These are phyloP conservation scores for Limnephilus marmoratus DNA, from an alignment of 2,888 invertebrate genomes.

Conservation along the genomic window DNA sequence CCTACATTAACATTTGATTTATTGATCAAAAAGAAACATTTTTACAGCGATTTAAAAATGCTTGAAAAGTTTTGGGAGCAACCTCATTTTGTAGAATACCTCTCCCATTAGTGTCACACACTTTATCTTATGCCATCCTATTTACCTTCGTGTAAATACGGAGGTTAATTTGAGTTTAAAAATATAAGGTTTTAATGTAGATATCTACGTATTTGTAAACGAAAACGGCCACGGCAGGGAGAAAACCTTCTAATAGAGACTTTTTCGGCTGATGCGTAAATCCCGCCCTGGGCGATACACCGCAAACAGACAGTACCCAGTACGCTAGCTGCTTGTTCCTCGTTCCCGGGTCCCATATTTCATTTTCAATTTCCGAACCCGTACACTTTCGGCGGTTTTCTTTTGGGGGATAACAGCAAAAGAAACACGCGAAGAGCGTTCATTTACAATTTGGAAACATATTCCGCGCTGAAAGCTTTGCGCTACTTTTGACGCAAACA, in stretches of 20 bases:
- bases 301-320: neutral
- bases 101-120: neutral
- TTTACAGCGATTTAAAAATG: neutral
- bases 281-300: neutral
- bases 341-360: constrained; percentile 48
- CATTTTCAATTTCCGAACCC: constrained; percentile 55
- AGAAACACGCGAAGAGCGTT: constrained; percentile 33
- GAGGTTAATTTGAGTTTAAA: neutral
- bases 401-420: constrained; percentile 36
- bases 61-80: neutral
- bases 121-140: neutral
- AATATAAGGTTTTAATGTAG: neutral
- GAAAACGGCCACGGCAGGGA: neutral
- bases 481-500: constrained; percentile 65
- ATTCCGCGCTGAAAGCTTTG: constrained; percentile 52
- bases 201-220: neutral
- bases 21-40: too few species aligned
- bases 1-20: too few species aligned
- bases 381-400: constrained; percentile 51
- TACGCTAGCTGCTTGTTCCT: neutral
- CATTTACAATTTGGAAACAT: constrained; percentile 51
- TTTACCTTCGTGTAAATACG: neutral
- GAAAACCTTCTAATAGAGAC: neutral
- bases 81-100: neutral
- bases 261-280: neutral